A percentile compares a stretch with the other conserved stretches of the same genome.
phyloP scores from a whole-genome alignment of 2,797 vertebrate genomes.

The Enteromius paludinosus region DNA sequence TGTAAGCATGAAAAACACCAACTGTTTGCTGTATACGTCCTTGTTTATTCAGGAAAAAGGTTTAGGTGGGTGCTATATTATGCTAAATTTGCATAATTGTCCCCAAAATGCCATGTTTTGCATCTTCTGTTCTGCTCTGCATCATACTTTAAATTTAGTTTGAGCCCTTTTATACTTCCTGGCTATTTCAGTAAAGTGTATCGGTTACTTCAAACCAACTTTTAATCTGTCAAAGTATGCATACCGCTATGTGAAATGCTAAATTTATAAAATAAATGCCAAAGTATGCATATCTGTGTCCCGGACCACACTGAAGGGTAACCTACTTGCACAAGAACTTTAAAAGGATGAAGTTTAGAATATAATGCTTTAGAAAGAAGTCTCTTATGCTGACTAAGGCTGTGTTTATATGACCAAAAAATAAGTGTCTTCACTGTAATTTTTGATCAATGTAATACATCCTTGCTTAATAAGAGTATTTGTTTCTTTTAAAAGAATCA shows the following conservation, averaged over 20 bases:
- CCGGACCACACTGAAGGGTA: background rate
- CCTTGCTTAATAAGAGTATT: background rate
- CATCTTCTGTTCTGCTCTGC: background rate
- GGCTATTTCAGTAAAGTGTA: too few relatives aligned
- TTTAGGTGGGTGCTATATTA: background rate
- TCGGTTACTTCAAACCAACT: background rate
- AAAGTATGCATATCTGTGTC: background rate
- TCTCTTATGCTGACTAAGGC: background rate
- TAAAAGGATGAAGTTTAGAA: background rate
- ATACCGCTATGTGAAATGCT: background rate
- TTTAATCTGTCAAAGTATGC: background rate
- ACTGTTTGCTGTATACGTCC: slow-evolving; percentile 1
- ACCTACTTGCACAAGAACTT: background rate
- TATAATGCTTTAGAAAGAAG: background rate
- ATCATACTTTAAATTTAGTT: background rate
- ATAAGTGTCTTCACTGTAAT: background rate
- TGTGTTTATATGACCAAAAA: background rate
- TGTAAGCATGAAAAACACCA: slow-evolving; percentile 43
- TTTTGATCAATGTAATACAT: background rate
- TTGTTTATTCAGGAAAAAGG: slow-evolving; percentile 6
- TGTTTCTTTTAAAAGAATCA: background rate
- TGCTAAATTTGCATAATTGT: background rate
- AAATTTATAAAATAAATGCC: background rate
- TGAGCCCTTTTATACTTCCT: background rate
- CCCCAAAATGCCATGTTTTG: background rate